A percentile compares a stretch with the other conserved stretches of the same genome.
These are phyloP conservation scores for Oncorhynchus mykiss DNA, from an alignment of 2,113 vertebrate genomes.

Conservation along the genomic window DNA sequence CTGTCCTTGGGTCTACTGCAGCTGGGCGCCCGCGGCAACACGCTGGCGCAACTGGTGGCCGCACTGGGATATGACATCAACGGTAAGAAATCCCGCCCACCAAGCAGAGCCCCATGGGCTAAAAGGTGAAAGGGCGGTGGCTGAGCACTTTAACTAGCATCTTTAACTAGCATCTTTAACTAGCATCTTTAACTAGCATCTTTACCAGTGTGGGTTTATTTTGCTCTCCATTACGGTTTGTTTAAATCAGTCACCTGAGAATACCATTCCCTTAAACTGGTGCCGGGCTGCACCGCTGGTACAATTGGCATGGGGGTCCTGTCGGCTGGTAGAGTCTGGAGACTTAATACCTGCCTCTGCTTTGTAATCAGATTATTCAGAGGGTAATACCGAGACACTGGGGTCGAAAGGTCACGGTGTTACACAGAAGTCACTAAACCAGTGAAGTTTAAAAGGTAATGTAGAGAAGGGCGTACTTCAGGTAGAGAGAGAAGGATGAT, in stretches of 20 bases:
- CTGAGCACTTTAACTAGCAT: too few relatives aligned
- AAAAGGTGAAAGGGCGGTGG: too few relatives aligned
- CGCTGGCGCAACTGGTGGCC: conserved; percentile 75
- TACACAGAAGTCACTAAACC: conserved; percentile 1
- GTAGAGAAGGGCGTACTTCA: too few relatives aligned
- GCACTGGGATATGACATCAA: conserved; percentile 80
- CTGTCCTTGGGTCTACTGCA: conserved; percentile 84
- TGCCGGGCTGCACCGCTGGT: conserved; percentile 54
- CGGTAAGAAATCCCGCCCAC: conserved; percentile 62
- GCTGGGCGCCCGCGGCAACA: conserved; percentile 82
- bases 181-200: too few relatives aligned
- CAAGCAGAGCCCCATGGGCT: too few relatives aligned
- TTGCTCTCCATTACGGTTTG: too few relatives aligned
- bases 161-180: too few relatives aligned
- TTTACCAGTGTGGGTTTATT: too few relatives aligned
- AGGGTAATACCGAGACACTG: not conserved
- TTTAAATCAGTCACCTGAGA: too few relatives aligned
- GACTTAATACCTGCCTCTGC: conserved; percentile 9
- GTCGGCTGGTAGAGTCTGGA: not conserved
- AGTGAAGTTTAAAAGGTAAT: not conserved
- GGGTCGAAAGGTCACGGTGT: conserved; percentile 47
- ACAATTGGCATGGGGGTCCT: conserved; percentile 17
- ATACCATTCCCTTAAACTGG: not conserved
- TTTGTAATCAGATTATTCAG: conserved; percentile 67
- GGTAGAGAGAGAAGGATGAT: too few relatives aligned